Conservation (phyloP, 2,797 vertebrate species). For the Enteromius radiatus region DNA sequence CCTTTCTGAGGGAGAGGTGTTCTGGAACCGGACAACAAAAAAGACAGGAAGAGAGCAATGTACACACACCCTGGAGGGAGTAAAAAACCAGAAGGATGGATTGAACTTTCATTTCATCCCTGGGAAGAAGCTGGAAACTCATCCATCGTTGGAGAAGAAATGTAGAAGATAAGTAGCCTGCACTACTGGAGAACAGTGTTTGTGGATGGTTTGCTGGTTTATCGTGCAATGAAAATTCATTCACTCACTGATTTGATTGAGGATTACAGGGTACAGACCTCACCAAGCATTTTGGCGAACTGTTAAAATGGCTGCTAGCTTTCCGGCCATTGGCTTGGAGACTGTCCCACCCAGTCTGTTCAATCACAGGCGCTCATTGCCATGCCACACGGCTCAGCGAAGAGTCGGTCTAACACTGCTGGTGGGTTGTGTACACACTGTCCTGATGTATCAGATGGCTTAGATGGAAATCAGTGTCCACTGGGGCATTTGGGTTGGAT, state of each 20-base stretch:
- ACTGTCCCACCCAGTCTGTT: constrained; percentile 36
- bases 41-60: constrained; percentile 37
- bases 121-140: constrained; percentile 81
- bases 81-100: constrained; percentile 79
- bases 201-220: constrained; percentile 76
- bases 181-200: constrained; percentile 66
- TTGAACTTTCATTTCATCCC: constrained; percentile 79
- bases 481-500: constrained; percentile 22
- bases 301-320: constrained; percentile 58
- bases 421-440: constrained; percentile 32
- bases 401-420: constrained; percentile 28
- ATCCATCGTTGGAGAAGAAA: constrained; percentile 81
- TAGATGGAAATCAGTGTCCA: constrained; percentile 15
- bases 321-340: constrained; percentile 53
- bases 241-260: constrained; percentile 84
- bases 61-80: constrained; percentile 78
- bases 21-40: constrained; percentile 83
- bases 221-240: constrained; percentile 85
- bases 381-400: neutral
- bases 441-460: constrained; percentile 24
- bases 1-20: constrained; percentile 84
- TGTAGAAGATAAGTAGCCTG: constrained; percentile 75
- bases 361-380: neutral
- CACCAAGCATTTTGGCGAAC: constrained; percentile 52
- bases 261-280: constrained; percentile 85